phyloP scores from a whole-genome alignment of 2,797 vertebrate genomes.

The Merluccius polli region DNA sequence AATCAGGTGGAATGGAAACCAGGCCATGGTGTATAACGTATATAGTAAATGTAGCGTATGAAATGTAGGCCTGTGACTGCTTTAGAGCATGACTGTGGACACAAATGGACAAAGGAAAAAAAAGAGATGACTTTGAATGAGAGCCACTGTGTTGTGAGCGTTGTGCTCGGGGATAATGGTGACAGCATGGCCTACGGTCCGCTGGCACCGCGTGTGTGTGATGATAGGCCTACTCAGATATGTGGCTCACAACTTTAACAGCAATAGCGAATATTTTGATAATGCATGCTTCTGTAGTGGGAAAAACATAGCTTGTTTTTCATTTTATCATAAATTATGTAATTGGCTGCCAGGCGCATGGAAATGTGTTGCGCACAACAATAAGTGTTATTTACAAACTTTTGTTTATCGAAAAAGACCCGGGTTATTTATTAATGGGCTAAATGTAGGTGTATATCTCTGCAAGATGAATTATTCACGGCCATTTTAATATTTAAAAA shows the following conservation, averaged over 20 bases:
- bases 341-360: conserved; percentile 9
- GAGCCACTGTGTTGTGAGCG: conserved; percentile 49
- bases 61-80: neutral
- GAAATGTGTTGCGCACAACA: conserved; percentile 48
- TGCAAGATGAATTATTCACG: conserved; percentile 66
- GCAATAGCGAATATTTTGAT: neutral
- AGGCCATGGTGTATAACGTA: neutral
- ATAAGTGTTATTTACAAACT: conserved; percentile 55
- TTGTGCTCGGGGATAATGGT: conserved; percentile 65
- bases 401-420: conserved; percentile 52
- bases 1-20: neutral
- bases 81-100: conserved; percentile 8
- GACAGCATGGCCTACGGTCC: conserved; percentile 62
- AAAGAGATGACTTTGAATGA: conserved; percentile 60
- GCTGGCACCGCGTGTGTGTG: conserved; percentile 42
- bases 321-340: conserved; percentile 44
- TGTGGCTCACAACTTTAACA: neutral
- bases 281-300: neutral
- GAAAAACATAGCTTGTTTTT: conserved; percentile 1
- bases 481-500: conserved; percentile 64
- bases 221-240: neutral
- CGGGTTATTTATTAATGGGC: conserved; percentile 57
- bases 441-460: conserved; percentile 17
- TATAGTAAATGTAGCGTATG: neutral
- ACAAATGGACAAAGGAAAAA: conserved; percentile 28